Evolutionary conservation across 2,797 vertebrate species (phyloP), one percentile per base, ranked within the genome.

Genomic region (Malacoctenus gilli): DNA sequence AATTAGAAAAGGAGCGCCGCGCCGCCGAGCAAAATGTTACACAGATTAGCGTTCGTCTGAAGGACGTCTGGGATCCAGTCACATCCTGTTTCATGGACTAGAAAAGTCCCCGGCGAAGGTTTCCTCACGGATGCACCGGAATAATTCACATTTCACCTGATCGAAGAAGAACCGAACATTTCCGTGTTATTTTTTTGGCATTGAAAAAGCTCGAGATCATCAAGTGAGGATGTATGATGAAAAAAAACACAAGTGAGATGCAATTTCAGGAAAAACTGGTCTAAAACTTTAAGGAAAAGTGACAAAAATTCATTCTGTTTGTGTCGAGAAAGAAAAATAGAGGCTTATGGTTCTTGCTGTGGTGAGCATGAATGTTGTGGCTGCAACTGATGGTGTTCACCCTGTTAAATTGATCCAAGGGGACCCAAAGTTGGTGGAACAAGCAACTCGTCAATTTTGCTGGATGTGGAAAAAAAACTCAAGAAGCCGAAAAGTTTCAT

Each of bases 1-100:
- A 74, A 55, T 72, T 52, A 71, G 68, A 28, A 28, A 28, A 60
- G 61, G 43, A 71, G 67, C 12, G 36, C 36, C 62, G 59, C 30
- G 36, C 55, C 39, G 65, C 56, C 51, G 55, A 63, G 47, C 55
- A 72, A 77, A n/a, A 75, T 54, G 8, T 32, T 13, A 40, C n/a
- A 42, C 9, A 23, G 49, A 71, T 40, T 47, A 66, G 10, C 0
- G 0, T 47, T 59, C 58, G 49, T 28, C 46, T 58, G 54, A 59
- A 39, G 42, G 51, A 39, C 46, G 43, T 54, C 52, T 56, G 54
- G 37, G 11, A 63, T 58, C 23, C 57, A 59, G 73, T 55, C 30
- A 15, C 15, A 31, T 49, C 39, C 16, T 13, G 21, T 37, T 58
- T 34, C 31, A 35, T n/a, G 25, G 21, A 16, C 30, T 9, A 42